Base-by-base conservation (phyloP, 2,113 vertebrate species). In the Callopanchax toddi region DNA sequence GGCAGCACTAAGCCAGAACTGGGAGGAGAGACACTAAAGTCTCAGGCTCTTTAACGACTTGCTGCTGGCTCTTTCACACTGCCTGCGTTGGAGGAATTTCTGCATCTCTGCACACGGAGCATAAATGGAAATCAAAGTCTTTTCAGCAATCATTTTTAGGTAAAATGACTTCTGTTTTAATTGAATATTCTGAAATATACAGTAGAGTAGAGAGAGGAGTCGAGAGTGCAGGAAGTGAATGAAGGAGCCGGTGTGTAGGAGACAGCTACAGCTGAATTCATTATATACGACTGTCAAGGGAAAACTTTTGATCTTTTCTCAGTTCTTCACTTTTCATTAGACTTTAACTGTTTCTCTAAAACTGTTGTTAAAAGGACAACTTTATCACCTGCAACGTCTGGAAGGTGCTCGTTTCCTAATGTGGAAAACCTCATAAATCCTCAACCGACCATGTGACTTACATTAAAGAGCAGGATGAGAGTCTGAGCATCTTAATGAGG, bases 41-140 rank as follows among this genome's bases (percentile, higher is more conserved):
- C 79, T 79, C 65, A 13, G 63, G 57, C 51, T 72, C 71, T 74
- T 81, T 58, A 79, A 81, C 48, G 57, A 76, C 55, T 46, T 48
- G 6, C 55, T 46, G 15, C 61, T 29, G 21, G 15, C 66, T 76
- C 67, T 65, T 66, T 74, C 61, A 50, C 60, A 34, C 60, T 9
- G 55, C 52, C 62, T 20, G 21, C 23, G 59, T 51, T 48, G 65
- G 56, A 81, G 65, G 81, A 69, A 86, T 81, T 84, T 83, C 68
- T 76, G 77, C 76, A 85, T 78, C 78, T 84, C 61, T 76, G 81
- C 74, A 79, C 59, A 0, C 65, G 74, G 50, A 83, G 81, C 78
- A 85, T 70, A 85, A 87, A 78, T 32, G 67, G 52, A 86, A 87
- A 90, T 90, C 83, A 86, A 86, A 86, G 82, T 66, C 83, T 64